These are phyloP conservation scores for Zaprionus bogoriensis DNA, from an alignment of 2,888 invertebrate species.

Conservation along the genomic window DNA sequence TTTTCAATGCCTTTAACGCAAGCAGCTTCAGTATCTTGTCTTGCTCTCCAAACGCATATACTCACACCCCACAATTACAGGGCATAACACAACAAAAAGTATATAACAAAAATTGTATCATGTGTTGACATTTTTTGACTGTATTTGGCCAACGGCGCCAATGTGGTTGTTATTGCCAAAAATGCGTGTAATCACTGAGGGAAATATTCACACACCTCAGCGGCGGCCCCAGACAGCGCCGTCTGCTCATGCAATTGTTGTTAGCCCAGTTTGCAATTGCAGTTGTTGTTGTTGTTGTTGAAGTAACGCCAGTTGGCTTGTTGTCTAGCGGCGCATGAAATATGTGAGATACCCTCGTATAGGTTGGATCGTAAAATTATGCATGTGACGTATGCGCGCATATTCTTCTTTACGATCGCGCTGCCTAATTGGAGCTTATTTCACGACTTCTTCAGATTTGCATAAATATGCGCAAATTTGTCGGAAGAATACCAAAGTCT, in stretches of 20 bases:
- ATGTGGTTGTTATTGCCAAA: conserved; percentile 35
- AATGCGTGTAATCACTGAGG: conserved; percentile 61
- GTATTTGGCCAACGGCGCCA: conserved; percentile 57
- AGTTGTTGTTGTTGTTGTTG: conserved; percentile 13
- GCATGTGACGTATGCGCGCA: conserved; percentile 16
- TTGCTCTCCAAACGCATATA: background rate
- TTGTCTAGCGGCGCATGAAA: conserved; percentile 47
- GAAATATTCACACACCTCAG: conserved; percentile 70
- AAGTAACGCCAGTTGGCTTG: conserved; percentile 25
- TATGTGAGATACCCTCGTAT: conserved; percentile 8
- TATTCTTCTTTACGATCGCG: conserved; percentile 11
- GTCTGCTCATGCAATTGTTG: conserved; percentile 71
- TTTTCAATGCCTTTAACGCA: no score
- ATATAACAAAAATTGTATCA: conserved; percentile 34
- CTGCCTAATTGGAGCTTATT: conserved; percentile 14
- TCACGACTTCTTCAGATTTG: conserved; percentile 5
- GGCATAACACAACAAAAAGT: conserved; percentile 1
- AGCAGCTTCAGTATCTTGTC: background rate
- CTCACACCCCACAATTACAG: background rate
- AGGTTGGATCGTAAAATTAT: no score
- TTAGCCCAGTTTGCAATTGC: conserved; percentile 66
- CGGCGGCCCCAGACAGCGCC: conserved; percentile 2
- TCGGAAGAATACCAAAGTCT: background rate
- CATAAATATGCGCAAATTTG: conserved; percentile 16
- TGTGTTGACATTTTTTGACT: conserved; percentile 69